Evolutionary conservation across 2,797 vertebrate genomes (phyloP), one percentile per base, ranked within the genome.

Genomic region (Lemur catta): DNA sequence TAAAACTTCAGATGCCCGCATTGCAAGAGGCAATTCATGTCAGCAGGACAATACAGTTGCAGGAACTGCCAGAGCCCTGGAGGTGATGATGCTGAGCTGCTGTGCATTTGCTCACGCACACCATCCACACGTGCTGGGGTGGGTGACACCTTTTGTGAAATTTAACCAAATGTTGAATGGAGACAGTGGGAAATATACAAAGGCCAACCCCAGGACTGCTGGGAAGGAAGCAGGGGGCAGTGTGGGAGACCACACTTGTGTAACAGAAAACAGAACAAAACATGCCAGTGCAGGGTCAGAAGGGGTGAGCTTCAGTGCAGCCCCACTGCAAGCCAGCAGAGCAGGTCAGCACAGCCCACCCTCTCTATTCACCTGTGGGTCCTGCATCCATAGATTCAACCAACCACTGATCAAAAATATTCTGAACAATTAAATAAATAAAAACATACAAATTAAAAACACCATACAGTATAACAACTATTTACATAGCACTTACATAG

Each of bases 21-120:
- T n/a, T 78, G 61, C 4, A 4, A 0, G 11, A 38, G 55, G 52
- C 38, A n/a, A n/a, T 82, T 86, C 8, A 43, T 43, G 43, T 43
- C 43, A 43, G 43, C 43, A 43, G 43, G 43, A 43, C 43, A 43
- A 43, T 43, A 43, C 24, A 15, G 69, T 55, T 57, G 30, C 0
- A 26, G 7, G 22, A 12, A 22, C 48, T 15, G 38, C 63, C 38
- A 20, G 55, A 52, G 30, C 7, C 7, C 41, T 78, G 52, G 26
- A 24, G 57, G 43, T 7, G n/a, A 38, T 7, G 12, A 48, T 30
- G 2, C 48, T 22, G 30, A 72, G 38, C 6, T 24, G 22, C 57
- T 67, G 48, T 3, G 7, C 41, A 24, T n/a, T 33, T 6, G 7
- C 24, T 59, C 57, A 41, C 0, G 4, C 33, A 4, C 1, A 0